Conservation (phyloP, 2,797 vertebrate genomes). For the Neostethus bicornis region DNA sequence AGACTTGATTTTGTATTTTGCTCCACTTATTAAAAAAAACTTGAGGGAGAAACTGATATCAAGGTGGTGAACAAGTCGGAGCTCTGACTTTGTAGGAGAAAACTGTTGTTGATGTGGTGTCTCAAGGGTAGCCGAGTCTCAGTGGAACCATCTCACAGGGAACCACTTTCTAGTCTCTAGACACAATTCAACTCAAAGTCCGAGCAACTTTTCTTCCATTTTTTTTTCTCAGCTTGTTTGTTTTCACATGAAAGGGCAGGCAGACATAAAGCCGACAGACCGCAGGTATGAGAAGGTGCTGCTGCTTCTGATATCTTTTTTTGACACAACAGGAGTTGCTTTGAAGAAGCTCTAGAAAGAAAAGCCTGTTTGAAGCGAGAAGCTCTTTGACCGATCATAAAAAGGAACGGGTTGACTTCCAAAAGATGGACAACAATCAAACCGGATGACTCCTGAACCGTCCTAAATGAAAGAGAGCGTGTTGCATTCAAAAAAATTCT, state of each 20-base stretch:
- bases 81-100: constrained; percentile 19
- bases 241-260: constrained; percentile 56
- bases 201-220: constrained; percentile 7
- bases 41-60: constrained; percentile 3
- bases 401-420: constrained; percentile 9
- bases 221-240: constrained; percentile 14
- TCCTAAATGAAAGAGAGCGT: constrained; percentile 26
- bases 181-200: constrained; percentile 29
- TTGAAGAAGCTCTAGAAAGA: constrained; percentile 30
- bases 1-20: constrained; percentile 23
- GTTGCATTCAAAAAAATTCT: constrained; percentile 17
- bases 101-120: constrained; percentile 27
- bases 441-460: constrained; percentile 10
- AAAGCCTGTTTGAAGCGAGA: constrained; percentile 28
- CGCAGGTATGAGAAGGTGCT: constrained; percentile 32
- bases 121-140: constrained; percentile 31
- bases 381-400: constrained; percentile 33
- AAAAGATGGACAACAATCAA: constrained; percentile 10
- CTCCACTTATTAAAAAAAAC: constrained; percentile 18
- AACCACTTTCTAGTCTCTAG: constrained; percentile 32
- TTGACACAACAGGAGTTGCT: constrained; percentile 49
- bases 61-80: constrained; percentile 6
- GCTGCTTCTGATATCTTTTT: constrained; percentile 41
- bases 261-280: constrained; percentile 44
- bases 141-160: constrained; percentile 25